Base-by-base conservation (phyloP, 2,113 vertebrate genomes). In the Orientallactaga bullata region DNA sequence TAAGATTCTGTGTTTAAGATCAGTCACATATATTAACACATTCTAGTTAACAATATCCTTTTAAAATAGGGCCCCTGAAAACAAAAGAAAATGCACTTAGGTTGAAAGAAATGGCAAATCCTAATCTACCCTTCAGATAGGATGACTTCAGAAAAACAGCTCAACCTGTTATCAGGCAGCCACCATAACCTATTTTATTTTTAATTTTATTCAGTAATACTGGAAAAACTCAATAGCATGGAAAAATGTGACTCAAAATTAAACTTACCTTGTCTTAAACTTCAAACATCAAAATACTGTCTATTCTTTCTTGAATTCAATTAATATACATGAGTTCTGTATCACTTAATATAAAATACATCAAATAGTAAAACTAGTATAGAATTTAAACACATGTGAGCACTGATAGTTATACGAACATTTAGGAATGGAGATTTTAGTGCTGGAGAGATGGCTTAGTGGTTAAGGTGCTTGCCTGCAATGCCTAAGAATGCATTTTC, bases 11-110 rank as follows among this genome's bases (percentile, higher is more conserved):
- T 81, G 82, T 77, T 51, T 20, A 82, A 95, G 68, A 71, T 23
- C 17, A 18, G 60, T 88, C 78, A 58, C 26, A 8, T 28, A 85
- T 37, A 35, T 80, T 66, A 80, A 37, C 11, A 65, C 11, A 39
- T 76, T 21, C n/a, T 63, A 58, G 37, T 28, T 82, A 12, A 72
- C 37, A 74, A 85, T 63, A 86, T 82, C 74, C 69, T 94, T 91
- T 51, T 24, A 92, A 60, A 66, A 60, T 4, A 72, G 21, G 47
- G 30, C 4, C 77, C 55, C 58, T 26, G 32, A 76, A 80, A 8
- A 85, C 15, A 88, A 91, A 51, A 68, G n/a, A 72, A 72, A 95
- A 37, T 86, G 42, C 10, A 79, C 26, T 72, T 10, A 42, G 23
- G 13, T 32, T 66, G 26, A 66, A 85, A 94, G 47, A 87, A 77